These are phyloP conservation scores for Orientallactaga bullata DNA, from an alignment of 2,113 vertebrate species.

Conservation along the genomic window DNA sequence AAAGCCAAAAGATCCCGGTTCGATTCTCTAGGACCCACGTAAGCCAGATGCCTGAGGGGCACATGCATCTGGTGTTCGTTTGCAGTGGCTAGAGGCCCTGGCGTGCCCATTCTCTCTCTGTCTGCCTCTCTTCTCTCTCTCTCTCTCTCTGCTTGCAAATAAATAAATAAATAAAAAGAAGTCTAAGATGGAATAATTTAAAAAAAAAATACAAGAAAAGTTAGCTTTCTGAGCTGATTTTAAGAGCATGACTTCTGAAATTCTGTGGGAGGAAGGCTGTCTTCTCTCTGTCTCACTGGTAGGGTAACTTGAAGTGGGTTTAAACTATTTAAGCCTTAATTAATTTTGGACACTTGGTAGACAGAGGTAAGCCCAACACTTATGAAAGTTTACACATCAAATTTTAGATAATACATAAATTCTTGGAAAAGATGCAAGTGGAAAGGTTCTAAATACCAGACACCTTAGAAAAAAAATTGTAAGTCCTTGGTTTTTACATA, in stretches of 20 bases:
- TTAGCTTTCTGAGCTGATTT: conserved; percentile 56
- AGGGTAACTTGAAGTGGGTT: background rate
- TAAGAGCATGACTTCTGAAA: background rate
- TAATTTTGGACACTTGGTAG: conserved; percentile 71
- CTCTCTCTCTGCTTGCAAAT: no score
- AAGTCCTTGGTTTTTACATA: conserved; percentile 33
- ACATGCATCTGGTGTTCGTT: no score
- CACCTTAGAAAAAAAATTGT: conserved; percentile 40
- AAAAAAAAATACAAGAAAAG: background rate
- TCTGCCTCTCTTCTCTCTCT: no score
- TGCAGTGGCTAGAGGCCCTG: no score
- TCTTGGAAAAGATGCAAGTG: conserved; percentile 33
- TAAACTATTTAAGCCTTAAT: conserved; percentile 7
- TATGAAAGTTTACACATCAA: conserved; percentile 43
- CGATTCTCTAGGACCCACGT: no score
- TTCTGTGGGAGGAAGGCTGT: background rate
- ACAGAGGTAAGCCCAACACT: conserved; percentile 25
- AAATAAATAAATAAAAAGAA: no score
- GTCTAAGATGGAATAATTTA: no score
- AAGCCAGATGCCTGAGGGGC: no score
- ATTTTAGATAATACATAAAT: conserved; percentile 67
- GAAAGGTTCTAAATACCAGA: conserved; percentile 37
- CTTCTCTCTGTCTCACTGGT: background rate
- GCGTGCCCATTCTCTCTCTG: no score
- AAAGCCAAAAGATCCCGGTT: no score